Evolutionary conservation across 2,888 invertebrate genomes (phyloP).

Genomic region (Gymnosoma rotundatum): DNA sequence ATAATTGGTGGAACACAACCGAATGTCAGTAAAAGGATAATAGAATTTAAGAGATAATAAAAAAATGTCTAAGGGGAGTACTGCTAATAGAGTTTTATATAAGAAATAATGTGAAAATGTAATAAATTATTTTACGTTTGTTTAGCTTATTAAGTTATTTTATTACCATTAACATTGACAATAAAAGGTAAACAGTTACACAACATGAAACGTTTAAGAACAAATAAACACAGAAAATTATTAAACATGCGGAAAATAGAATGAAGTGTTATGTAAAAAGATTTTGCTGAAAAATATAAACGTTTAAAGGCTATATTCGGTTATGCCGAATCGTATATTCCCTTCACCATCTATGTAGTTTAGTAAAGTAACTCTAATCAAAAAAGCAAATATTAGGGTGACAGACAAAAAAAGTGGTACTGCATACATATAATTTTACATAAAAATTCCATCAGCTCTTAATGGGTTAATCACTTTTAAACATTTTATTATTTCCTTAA

Average conservation of each 20-base stretch:
- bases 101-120: conserved; percentile 54
- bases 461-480: no score
- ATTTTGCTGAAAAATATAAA: no score
- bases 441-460: no score
- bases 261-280: no score
- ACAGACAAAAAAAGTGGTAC: no score
- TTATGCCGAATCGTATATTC: no score
- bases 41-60: conserved; percentile 22
- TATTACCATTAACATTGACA: conserved; percentile 28
- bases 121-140: conserved; percentile 64
- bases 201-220: background rate
- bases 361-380: no score
- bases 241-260: background rate
- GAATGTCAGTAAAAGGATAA: conserved; percentile 55
- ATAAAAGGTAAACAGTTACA: conserved; percentile 43
- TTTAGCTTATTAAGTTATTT: conserved; percentile 65
- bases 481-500: no score
- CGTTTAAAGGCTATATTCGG: no score
- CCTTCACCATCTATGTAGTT: no score
- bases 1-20: conserved; percentile 41
- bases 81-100: conserved; percentile 7
- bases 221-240: background rate
- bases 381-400: no score
- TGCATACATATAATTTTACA: no score
- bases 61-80: background rate